A percentile compares a stretch with the other conserved stretches of the same genome.
These are phyloP conservation scores for Luffia ferchaultella DNA, from an alignment of 2,888 invertebrate genomes.

Conservation along the genomic window DNA sequence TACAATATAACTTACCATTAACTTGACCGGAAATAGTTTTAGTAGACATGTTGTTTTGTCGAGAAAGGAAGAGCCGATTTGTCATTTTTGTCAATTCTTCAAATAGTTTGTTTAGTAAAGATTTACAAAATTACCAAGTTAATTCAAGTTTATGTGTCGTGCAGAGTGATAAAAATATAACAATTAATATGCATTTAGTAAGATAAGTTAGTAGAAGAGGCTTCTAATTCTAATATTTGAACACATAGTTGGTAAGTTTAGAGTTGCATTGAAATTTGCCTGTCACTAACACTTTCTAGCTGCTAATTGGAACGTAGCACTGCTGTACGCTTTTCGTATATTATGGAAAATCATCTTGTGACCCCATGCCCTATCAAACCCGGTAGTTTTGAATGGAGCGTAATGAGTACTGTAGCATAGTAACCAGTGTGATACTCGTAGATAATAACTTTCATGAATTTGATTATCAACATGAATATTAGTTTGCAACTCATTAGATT, in stretches of 20 bases:
- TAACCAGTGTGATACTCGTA: slow-evolving; percentile 1
- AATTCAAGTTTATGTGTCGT: slow-evolving; percentile 41
- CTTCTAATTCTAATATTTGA: slow-evolving; percentile 22
- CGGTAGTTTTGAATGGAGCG: background rate
- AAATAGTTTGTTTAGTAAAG: slow-evolving; percentile 47
- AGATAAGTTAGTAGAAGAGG: slow-evolving; percentile 25
- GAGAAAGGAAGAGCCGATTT: slow-evolving; percentile 43
- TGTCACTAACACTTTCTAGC: slow-evolving; percentile 38
- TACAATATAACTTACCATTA: background rate
- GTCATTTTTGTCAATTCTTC: slow-evolving; percentile 59
- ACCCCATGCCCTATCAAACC: too few relatives aligned
- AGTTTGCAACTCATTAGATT: too few relatives aligned
- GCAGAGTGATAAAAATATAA: slow-evolving; percentile 43
- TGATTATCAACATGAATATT: slow-evolving; percentile 33
- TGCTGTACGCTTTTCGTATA: slow-evolving; percentile 16
- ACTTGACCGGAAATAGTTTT: slow-evolving; percentile 39
- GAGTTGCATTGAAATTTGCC: slow-evolving; percentile 22
- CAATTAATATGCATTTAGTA: slow-evolving; percentile 45
- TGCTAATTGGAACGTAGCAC: slow-evolving; percentile 24
- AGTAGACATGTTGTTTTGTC: slow-evolving; percentile 59
- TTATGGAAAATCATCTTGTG: too few relatives aligned
- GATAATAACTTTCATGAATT: slow-evolving; percentile 8
- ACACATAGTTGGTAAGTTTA: slow-evolving; percentile 53
- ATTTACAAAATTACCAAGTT: slow-evolving; percentile 48
- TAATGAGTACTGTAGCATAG: background rate